phyloP scores from a whole-genome alignment of 2,113 vertebrate genomes.

The Protobothrops mucrosquamatus region DNA sequence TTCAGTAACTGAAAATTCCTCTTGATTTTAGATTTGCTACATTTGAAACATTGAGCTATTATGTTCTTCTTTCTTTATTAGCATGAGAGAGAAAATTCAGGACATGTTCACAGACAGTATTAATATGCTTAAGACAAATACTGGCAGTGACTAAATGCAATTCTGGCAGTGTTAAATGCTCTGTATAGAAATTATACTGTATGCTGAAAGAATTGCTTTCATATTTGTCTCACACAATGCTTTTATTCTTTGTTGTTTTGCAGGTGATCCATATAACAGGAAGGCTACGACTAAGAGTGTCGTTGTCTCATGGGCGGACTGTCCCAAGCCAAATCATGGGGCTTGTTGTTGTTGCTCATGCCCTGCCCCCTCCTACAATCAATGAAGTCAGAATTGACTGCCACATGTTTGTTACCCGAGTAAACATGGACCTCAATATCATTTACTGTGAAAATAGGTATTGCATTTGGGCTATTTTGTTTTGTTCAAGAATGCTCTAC shows the following conservation, averaged over 20 bases:
- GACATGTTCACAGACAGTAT: conserved; percentile 41
- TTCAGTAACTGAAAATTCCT: conserved; percentile 24
- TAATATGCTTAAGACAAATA: conserved; percentile 51
- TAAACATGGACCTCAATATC: conserved; percentile 99
- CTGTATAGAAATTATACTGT: conserved; percentile 36
- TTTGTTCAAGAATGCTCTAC: not conserved
- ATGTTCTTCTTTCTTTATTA: conserved; percentile 46
- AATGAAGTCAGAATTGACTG: conserved; percentile 99
- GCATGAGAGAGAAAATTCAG: conserved; percentile 44
- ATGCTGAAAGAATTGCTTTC: conserved; percentile 46
- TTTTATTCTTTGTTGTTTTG: conserved; percentile 60
- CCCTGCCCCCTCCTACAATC: conserved; percentile 95
- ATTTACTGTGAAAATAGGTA: conserved; percentile 99
- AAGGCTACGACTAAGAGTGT: conserved; percentile 90
- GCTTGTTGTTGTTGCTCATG: conserved; percentile 95
- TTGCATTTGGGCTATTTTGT: conserved; percentile 53
- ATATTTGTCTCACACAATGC: conserved; percentile 43
- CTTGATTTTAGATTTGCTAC: conserved; percentile 45
- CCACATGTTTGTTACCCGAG: conserved; percentile 98
- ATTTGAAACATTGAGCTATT: conserved; percentile 48
- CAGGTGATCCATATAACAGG: conserved; percentile 98
- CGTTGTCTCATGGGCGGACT: conserved; percentile 87
- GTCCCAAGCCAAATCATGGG: conserved; percentile 96
- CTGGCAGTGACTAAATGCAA: conserved; percentile 39
- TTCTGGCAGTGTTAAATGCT: conserved; percentile 37